Base-by-base conservation (phyloP, 2,888 invertebrate species). In the Dexiosoma caninum region DNA sequence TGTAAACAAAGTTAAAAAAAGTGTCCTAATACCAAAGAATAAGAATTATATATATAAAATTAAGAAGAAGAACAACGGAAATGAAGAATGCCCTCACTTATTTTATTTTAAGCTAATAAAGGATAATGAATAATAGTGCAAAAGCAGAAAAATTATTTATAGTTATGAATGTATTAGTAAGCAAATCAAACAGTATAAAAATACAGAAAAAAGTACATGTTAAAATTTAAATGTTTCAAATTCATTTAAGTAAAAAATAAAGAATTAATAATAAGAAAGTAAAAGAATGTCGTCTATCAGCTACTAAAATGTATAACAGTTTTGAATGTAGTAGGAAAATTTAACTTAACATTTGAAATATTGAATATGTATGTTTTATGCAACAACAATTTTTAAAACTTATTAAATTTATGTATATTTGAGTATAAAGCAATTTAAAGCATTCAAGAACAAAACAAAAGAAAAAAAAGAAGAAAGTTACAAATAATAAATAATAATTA, bases 401-500 rank as follows among this genome's bases (percentile, higher is more conserved):
- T 67, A 19, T 27, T n/a, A 55, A 55, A 1, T n/a, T n/a, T n/a
- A 37, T 40, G 30, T 5, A 42, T 53, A 64, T 66, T 60, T 60
- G 19, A 67, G 49, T 62, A 82, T 78, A 77, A 86, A 85, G 84
- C 84, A 85, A 84, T 85, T 85, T 82, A 82, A 84, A 83, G 86
- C 83, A 85, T 85, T 60, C 51, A n/a, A n/a, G n/a, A n/a, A n/a
- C n/a, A n/a, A n/a, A n/a, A n/a, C n/a, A n/a, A n/a, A n/a, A n/a
- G 21, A 42, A 60, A 9, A 32, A 70, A 57, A 3, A 14, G 14
- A 53, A 44, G 57, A 67, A 67, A 49, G 64, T 59, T 72, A 64
- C 12, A 35, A 35, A 44, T 12, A 55, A 44, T 35, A 51, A 44
- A 16, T 55, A 7, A n/a, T n/a, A n/a, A n/a, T 46, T 1, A 21